Base-by-base conservation (phyloP, 2,113 vertebrate species). In the Corythaeola cristata region DNA sequence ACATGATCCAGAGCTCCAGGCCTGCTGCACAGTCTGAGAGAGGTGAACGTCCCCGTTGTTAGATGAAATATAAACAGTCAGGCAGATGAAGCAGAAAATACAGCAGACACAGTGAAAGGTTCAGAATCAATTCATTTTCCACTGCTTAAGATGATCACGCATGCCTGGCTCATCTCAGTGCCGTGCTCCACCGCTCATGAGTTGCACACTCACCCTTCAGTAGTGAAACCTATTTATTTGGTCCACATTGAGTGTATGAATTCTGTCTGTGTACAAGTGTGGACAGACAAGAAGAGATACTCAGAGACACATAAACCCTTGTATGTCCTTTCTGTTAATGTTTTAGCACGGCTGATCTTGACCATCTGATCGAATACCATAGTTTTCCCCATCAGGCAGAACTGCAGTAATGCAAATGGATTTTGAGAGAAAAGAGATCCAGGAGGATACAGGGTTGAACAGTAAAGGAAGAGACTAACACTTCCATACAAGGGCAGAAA, bases 1-100 rank as follows among this genome's bases (percentile, higher is more conserved):
- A 39, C 0, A 0, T 7, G 22, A 41, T 58, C 58, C 71, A 58
- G 76, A 66, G 59, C 55, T 73, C 1, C 3, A 79, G 52, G 30
- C 32, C 63, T 39, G n/a, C 62, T 50, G 50, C 39, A 8, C 24
- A 10, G 35, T 53, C 62, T 53, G 63, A n/a, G 52, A 15, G 37
- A 60, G 8, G 23, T 33, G 68, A 37, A 14, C 0, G 0, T 56
- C 64, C n/a, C 32, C 17, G 0, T 33, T 59, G 30, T 37, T 60
- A 6, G 62, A 22, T 47, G 72, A 73, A 52, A 75, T 39, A 63
- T 1, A n/a, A 73, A 9, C 52, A 80, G 58, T 79, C 64, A 78
- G 82, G 52, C 8, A 79, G 64, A 16, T 74, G 73, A 91, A 90
- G 89, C 1, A 2, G 63, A 77, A 92, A 97, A 95, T 39, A 41